These are phyloP conservation scores for Microctonus aethiopoides DNA, from an alignment of 2,888 invertebrate genomes.

Conservation along the genomic window DNA sequence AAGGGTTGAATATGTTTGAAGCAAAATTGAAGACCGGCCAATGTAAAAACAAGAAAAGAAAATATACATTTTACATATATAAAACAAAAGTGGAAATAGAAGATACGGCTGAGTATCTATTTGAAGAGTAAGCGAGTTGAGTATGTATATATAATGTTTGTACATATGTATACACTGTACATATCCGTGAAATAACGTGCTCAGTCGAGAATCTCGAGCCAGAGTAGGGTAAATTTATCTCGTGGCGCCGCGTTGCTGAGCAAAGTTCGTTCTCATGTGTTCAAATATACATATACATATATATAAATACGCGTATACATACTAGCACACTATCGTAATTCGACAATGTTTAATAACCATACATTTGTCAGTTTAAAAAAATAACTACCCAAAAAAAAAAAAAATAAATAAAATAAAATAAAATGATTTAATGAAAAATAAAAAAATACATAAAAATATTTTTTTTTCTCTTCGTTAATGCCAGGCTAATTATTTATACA, in stretches of 20 bases:
- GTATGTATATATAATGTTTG: neutral
- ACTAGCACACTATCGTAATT: neutral
- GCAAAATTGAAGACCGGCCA: neutral
- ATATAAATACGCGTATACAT: neutral
- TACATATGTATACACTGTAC: neutral
- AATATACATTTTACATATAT: neutral
- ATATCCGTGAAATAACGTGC: constrained; percentile 9
- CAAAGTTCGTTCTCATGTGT: constrained; percentile 1
- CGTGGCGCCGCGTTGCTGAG: constrained; percentile 51
- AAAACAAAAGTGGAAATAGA: neutral
- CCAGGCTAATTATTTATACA: too few species aligned
- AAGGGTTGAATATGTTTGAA: neutral
- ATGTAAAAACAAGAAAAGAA: neutral
- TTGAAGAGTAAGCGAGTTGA: neutral
- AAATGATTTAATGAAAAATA: too few species aligned
- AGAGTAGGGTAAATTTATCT: constrained; percentile 51
- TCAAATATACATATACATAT: neutral
- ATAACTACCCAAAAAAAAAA: too few species aligned
- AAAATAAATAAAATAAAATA: too few species aligned
- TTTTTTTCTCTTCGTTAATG: too few species aligned
- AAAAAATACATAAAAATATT: too few species aligned
- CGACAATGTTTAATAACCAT: neutral
- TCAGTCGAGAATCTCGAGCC: constrained; percentile 12
- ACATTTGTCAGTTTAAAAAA: too few species aligned
- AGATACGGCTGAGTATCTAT: neutral